A percentile compares a stretch with the other conserved stretches of the same genome.
These are phyloP conservation scores for Blastobasis lacticolella DNA, from an alignment of 2,888 invertebrate species.

Conservation along the genomic window DNA sequence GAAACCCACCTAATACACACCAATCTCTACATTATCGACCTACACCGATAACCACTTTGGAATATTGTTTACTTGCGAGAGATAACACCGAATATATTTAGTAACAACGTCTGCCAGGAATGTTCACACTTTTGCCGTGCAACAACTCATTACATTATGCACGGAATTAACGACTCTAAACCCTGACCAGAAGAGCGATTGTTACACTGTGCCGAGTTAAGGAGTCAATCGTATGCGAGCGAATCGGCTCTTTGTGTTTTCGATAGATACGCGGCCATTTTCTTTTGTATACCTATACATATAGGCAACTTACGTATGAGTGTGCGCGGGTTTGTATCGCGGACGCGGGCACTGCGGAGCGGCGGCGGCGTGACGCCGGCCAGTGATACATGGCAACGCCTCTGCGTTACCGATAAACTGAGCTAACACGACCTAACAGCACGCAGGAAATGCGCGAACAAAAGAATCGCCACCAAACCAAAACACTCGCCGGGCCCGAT, in stretches of 20 bases:
- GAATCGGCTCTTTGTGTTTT: constrained; percentile 13
- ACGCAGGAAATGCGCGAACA: constrained; percentile 48
- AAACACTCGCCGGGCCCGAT: constrained; percentile 13
- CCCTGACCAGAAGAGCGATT: too few species aligned
- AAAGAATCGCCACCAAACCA: constrained; percentile 52
- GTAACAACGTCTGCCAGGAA: too few species aligned
- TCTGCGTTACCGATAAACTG: constrained; percentile 37
- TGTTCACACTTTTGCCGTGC: too few species aligned
- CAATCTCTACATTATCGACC: constrained; percentile 3
- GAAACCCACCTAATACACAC: constrained; percentile 13
- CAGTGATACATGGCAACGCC: constrained; percentile 39
- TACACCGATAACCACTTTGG: not conserved
- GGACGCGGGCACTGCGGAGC: constrained; percentile 10
- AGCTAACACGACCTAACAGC: constrained; percentile 31
- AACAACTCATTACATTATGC: too few species aligned
- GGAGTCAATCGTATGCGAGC: too few species aligned
- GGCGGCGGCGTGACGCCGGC: constrained; percentile 30
- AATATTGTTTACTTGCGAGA: too few species aligned
- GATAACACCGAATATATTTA: too few species aligned
- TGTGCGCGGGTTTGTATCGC: constrained; percentile 3
- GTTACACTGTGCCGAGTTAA: too few species aligned
- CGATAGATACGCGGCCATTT: constrained; percentile 36
- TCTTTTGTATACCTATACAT: constrained; percentile 26
- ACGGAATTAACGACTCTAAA: too few species aligned
- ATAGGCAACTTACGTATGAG: constrained; percentile 23